These are phyloP conservation scores for Tauraco hartlaubi DNA, from an alignment of 2,797 vertebrate species.

Conservation along the genomic window DNA sequence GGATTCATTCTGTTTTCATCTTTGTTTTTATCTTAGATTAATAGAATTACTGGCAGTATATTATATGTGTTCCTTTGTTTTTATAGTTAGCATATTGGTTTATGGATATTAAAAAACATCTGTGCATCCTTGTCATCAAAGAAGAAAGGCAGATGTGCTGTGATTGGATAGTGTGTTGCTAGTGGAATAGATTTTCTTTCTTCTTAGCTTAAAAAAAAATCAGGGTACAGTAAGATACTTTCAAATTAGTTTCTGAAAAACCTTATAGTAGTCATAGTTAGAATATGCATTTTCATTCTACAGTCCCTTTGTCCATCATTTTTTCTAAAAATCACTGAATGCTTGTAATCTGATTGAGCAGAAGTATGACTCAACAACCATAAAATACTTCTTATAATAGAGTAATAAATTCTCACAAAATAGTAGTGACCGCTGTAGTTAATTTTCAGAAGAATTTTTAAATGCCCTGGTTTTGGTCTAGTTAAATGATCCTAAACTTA, in stretches of 20 bases:
- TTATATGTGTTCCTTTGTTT: constrained; percentile 74
- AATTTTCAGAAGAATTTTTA: constrained; percentile 4
- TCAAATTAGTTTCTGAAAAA: constrained; percentile 51
- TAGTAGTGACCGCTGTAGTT: not conserved
- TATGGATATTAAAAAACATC: constrained; percentile 78
- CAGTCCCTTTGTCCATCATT: not conserved
- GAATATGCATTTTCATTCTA: constrained; percentile 31
- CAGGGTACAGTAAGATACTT: not conserved
- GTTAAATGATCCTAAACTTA: not conserved
- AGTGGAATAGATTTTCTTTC: constrained; percentile 68
- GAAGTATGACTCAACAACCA: not conserved
- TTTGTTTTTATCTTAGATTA: constrained; percentile 71
- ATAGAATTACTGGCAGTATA: constrained; percentile 65
- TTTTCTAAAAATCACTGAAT: constrained; percentile 13
- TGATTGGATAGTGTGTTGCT: constrained; percentile 49
- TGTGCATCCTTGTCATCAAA: constrained; percentile 71
- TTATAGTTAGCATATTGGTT: constrained; percentile 78
- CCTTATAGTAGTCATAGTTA: not conserved
- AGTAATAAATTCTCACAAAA: not conserved
- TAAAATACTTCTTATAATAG: not conserved
- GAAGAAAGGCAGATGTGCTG: constrained; percentile 65
- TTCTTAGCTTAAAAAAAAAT: constrained; percentile 52
- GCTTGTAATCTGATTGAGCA: not conserved
- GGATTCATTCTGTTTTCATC: constrained; percentile 66
- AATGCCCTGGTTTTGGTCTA: not conserved